A percentile compares a stretch with the other conserved stretches of the same genome.
phyloP scores from a whole-genome alignment of 1,140 invertebrate species.

The Propsilocerus akamusi region DNA sequence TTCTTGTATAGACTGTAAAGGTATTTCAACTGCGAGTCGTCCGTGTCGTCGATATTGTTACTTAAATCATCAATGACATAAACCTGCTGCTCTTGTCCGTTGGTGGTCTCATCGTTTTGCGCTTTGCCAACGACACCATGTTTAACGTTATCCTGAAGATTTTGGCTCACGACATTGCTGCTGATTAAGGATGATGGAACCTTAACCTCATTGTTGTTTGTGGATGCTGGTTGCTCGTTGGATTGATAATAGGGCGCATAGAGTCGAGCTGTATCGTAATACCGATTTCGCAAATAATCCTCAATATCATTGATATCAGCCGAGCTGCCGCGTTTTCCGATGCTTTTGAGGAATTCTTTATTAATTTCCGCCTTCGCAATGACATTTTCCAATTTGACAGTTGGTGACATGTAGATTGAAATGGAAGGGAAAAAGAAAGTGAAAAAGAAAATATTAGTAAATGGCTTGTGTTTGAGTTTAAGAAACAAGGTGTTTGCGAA shows the following conservation, averaged over 20 bases:
- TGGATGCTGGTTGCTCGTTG: not conserved
- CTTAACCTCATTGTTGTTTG: too few species aligned
- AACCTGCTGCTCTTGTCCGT: not conserved
- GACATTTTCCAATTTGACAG: too few species aligned
- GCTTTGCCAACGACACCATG: not conserved
- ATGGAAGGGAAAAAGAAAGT: not conserved
- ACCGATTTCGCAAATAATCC: not conserved
- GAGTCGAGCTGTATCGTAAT: not conserved
- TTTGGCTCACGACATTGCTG: too few species aligned
- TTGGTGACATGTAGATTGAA: too few species aligned
- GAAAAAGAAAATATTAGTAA: not conserved
- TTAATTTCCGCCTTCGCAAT: constrained; percentile 20
- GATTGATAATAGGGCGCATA: not conserved
- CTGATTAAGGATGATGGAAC: not conserved
- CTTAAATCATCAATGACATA: not conserved
- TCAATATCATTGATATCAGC: not conserved
- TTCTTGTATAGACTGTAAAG: constrained; percentile 5
- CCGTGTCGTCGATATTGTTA: not conserved
- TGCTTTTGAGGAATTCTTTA: constrained; percentile 22
- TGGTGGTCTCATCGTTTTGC: not conserved
- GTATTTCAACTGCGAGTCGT: not conserved
- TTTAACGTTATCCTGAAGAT: not conserved
- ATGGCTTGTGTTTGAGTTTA: too few species aligned
- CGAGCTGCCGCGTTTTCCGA: constrained; percentile 23
- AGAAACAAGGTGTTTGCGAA: too few species aligned